Percentiles rank a stretch among this genome's conserved stretches.
Evolutionary conservation across 1,140 invertebrate species (phyloP).

Genomic region (Pomacea maculata): DNA sequence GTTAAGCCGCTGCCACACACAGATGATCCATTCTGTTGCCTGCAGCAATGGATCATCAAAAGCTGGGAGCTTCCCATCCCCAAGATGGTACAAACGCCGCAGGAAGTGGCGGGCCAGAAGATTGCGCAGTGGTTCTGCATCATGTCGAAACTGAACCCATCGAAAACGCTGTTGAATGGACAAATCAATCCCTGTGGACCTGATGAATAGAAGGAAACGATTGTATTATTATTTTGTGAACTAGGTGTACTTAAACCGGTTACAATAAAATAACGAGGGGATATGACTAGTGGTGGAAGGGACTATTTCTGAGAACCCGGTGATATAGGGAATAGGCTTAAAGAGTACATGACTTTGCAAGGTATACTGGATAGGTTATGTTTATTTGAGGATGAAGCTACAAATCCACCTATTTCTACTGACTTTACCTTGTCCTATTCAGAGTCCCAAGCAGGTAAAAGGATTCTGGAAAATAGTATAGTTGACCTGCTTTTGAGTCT

Average conservation of each 20-base stretch:
- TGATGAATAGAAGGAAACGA: constrained; percentile 16
- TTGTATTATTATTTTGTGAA: too few species aligned
- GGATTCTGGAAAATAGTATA: constrained; percentile 54
- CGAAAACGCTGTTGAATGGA: constrained; percentile 60
- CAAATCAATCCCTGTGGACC: constrained; percentile 59
- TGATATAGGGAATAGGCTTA: too few species aligned
- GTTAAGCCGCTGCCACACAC: constrained; percentile 62
- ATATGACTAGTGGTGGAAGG: too few species aligned
- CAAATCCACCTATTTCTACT: background rate
- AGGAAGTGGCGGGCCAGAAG: constrained; percentile 57
- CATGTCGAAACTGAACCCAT: constrained; percentile 61
- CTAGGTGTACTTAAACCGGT: too few species aligned
- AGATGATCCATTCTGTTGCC: constrained; percentile 60
- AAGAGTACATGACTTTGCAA: too few species aligned
- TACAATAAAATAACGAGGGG: too few species aligned
- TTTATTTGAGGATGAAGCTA: background rate
- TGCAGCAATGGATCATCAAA: constrained; percentile 49
- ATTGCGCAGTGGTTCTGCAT: constrained; percentile 57
- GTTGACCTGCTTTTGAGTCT: too few species aligned
- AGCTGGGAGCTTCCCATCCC: constrained; percentile 48
- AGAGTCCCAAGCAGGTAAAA: constrained; percentile 62
- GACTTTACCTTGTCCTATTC: constrained; percentile 55
- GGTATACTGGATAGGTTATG: too few species aligned
- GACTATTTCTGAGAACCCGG: too few species aligned
- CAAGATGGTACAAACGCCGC: constrained; percentile 46